Percentiles rank a stretch among this genome's conserved stretches.
Conservation (phyloP, 1,140 invertebrate genomes). For the Palaemon carinicauda region DNA sequence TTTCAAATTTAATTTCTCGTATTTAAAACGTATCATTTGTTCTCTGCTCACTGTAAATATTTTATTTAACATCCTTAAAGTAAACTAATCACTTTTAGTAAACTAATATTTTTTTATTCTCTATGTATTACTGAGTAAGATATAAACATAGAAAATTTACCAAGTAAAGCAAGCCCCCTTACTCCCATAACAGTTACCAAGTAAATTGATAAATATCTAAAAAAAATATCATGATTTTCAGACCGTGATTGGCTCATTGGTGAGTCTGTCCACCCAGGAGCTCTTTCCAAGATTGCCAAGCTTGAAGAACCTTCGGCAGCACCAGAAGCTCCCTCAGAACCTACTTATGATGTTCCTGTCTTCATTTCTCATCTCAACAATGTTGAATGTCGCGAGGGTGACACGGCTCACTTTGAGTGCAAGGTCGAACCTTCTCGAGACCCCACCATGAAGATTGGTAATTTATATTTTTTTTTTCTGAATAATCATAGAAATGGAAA, state of each 20-base stretch:
- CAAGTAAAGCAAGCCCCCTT: neutral
- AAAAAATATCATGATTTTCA: slow-evolving; percentile 31
- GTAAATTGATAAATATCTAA: neutral
- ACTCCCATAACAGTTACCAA: neutral
- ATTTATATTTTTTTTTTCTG: no score
- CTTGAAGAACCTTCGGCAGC: slow-evolving; percentile 80
- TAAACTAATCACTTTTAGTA: no score
- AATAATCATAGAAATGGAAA: no score
- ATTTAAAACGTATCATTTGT: no score
- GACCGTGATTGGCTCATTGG: slow-evolving; percentile 86
- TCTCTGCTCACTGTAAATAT: no score
- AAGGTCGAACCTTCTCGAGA: slow-evolving; percentile 93
- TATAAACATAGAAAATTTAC: no score
- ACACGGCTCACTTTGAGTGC: slow-evolving; percentile 93
- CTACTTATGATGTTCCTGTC: slow-evolving; percentile 82
- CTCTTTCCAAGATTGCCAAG: slow-evolving; percentile 83
- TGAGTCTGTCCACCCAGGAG: slow-evolving; percentile 90
- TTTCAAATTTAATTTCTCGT: no score
- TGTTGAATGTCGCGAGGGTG: slow-evolving; percentile 86
- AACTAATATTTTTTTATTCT: no score
- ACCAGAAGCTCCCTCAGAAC: slow-evolving; percentile 72
- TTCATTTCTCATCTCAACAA: slow-evolving; percentile 92
- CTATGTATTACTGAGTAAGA: no score
- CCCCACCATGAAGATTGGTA: slow-evolving; percentile 85
- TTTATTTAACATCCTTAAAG: no score